phyloP scores from a whole-genome alignment of 2,888 invertebrate species.

The Plusia festucae region DNA sequence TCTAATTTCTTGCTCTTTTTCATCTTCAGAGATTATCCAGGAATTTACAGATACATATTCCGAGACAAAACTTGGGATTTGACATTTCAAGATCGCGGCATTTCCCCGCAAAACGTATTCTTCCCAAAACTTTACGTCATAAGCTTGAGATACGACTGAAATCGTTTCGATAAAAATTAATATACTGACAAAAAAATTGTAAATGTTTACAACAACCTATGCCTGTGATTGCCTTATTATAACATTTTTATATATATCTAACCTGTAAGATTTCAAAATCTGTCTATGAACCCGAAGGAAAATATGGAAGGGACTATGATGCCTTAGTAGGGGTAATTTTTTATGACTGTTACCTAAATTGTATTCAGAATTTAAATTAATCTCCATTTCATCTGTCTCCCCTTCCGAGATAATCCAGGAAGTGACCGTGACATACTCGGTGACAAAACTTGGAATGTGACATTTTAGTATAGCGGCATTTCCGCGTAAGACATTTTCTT shows the following conservation, averaged over 20 bases:
- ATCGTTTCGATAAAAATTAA: constrained; percentile 62
- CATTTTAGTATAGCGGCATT: constrained; percentile 97
- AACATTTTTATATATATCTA: neutral
- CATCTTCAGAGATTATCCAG: constrained; percentile 95
- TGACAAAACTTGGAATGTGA: constrained; percentile 97
- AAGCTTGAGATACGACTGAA: constrained; percentile 97
- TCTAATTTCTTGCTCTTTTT: constrained; percentile 82
- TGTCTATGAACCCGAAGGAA: constrained; percentile 22
- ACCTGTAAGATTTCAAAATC: neutral
- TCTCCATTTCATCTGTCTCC: constrained; percentile 88
- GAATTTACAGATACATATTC: constrained; percentile 96
- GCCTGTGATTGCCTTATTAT: neutral
- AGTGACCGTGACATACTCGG: constrained; percentile 95
- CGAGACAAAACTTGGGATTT: constrained; percentile 97
- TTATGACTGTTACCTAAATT: constrained; percentile 77
- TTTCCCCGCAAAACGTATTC: constrained; percentile 97
- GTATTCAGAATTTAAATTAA: constrained; percentile 81
- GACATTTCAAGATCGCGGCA: constrained; percentile 97
- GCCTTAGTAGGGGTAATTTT: constrained; percentile 27
- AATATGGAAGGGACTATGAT: constrained; percentile 43
- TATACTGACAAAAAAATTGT: neutral
- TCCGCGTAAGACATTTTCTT: constrained; percentile 96
- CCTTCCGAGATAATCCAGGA: constrained; percentile 94
- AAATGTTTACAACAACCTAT: neutral
- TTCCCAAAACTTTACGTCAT: constrained; percentile 97